These are phyloP conservation scores for Digitonthophagus gazella DNA, from an alignment of 2,888 invertebrate species.

Conservation along the genomic window DNA sequence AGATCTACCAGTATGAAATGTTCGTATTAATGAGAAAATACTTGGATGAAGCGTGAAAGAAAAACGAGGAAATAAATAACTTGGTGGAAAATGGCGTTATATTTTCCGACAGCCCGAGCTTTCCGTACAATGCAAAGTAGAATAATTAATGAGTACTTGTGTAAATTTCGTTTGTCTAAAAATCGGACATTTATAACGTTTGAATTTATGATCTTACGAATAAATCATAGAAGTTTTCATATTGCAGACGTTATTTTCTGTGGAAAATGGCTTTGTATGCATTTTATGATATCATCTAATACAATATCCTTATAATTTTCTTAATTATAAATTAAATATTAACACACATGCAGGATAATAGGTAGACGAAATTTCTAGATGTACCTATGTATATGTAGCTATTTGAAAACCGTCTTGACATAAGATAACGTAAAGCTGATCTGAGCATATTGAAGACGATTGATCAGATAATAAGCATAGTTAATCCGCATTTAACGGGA, in stretches of 20 bases:
- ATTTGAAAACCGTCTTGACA: background rate
- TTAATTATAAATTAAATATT: background rate
- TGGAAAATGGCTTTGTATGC: background rate
- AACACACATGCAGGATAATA: background rate
- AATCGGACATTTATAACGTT: background rate
- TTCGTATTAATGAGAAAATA: background rate
- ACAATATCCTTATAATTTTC: background rate
- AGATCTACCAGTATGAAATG: background rate
- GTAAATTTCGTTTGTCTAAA: background rate
- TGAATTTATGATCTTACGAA: background rate
- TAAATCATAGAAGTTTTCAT: background rate
- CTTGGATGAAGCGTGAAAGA: background rate
- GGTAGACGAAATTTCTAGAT: background rate
- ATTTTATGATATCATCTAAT: background rate
- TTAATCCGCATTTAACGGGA: background rate
- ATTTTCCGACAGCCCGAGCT: background rate
- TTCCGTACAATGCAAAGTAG: background rate
- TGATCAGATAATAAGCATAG: background rate
- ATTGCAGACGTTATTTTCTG: background rate
- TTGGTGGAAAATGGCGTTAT: background rate
- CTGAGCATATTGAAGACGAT: too few relatives aligned
- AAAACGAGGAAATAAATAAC: background rate
- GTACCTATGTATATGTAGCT: too few relatives aligned
- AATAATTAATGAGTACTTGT: background rate
- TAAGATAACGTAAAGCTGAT: too few relatives aligned